A percentile compares a stretch with the other conserved stretches of the same genome.
Conservation (phyloP, 2,113 vertebrate species). For the Corydoras sp. region DNA sequence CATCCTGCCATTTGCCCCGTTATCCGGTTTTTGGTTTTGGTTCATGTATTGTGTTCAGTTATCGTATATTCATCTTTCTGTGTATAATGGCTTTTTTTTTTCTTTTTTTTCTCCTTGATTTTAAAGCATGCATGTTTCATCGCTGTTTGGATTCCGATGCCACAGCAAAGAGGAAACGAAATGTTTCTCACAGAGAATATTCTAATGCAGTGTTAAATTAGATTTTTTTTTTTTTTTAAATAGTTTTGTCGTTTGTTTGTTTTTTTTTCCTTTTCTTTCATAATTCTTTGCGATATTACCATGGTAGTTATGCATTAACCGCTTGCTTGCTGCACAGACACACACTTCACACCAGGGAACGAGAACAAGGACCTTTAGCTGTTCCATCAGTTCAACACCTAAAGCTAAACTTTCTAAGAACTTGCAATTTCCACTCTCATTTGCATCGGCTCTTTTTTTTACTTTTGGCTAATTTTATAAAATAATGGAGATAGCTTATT, state of each 20-base stretch:
- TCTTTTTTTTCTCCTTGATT: constrained; percentile 10
- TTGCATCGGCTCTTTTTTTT: constrained; percentile 1
- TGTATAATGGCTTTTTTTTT: constrained; percentile 28
- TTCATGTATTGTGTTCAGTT: constrained; percentile 10
- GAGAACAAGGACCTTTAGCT: constrained; percentile 48
- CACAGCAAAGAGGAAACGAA: constrained; percentile 41
- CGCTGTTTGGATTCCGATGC: constrained; percentile 31
- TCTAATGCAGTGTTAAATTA: constrained; percentile 53
- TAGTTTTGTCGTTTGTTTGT: constrained; percentile 14
- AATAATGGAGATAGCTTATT: constrained; percentile 2
- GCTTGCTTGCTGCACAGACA: constrained; percentile 71
- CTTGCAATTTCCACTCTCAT: constrained; percentile 31
- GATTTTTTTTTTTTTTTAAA: constrained; percentile 43
- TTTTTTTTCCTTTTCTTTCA: constrained; percentile 48
- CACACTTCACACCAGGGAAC: constrained; percentile 60
- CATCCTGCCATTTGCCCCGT: constrained; percentile 14
- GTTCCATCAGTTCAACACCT: constrained; percentile 18
- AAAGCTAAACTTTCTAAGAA: constrained; percentile 34
- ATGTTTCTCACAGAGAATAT: constrained; percentile 57
- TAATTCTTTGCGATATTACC: constrained; percentile 69
- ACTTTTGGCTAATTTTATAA: constrained; percentile 7
- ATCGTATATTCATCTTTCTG: constrained; percentile 3
- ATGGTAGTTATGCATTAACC: constrained; percentile 64
- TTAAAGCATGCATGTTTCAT: constrained; percentile 50
- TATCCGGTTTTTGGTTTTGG: constrained; percentile 14